Evolutionary conservation across 2,888 invertebrate genomes (phyloP).

Genomic region (Tromatobia lineatoria): DNA sequence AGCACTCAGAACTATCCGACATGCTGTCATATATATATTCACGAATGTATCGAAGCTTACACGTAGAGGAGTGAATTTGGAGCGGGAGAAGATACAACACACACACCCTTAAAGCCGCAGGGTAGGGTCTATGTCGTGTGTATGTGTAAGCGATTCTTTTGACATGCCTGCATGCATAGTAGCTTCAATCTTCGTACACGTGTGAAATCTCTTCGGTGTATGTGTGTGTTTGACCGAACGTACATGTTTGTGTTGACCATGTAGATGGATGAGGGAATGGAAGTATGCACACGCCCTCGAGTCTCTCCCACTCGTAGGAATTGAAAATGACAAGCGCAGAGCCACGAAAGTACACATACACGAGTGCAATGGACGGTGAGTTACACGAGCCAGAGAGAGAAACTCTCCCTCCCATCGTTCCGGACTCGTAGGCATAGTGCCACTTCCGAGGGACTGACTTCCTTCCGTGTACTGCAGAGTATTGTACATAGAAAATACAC

Average conservation of each 20-base stretch:
- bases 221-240: background rate
- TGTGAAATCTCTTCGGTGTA: background rate
- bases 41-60: constrained; percentile 32
- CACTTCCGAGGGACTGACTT: constrained; percentile 82
- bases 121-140: constrained; percentile 38
- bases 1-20: constrained; percentile 49
- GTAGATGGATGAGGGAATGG: constrained; percentile 1
- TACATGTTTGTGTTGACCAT: constrained; percentile 11
- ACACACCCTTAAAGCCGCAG: constrained; percentile 49
- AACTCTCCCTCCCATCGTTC: constrained; percentile 62
- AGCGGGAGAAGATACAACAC: constrained; percentile 44
- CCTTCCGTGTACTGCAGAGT: constrained; percentile 79
- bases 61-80: constrained; percentile 11
- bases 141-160: constrained; percentile 55
- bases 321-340: constrained; percentile 62
- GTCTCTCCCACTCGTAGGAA: constrained; percentile 49
- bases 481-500: constrained; percentile 68
- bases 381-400: constrained; percentile 16
- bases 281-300: constrained; percentile 36
- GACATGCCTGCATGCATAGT: constrained; percentile 21
- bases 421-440: constrained; percentile 70
- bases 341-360: constrained; percentile 36
- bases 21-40: constrained; percentile 22
- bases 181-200: background rate
- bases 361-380: constrained; percentile 19